Evolutionary conservation across 2,888 invertebrate genomes (phyloP), one percentile per base, ranked within the genome.

Genomic region (Stramonita haemastoma): DNA sequence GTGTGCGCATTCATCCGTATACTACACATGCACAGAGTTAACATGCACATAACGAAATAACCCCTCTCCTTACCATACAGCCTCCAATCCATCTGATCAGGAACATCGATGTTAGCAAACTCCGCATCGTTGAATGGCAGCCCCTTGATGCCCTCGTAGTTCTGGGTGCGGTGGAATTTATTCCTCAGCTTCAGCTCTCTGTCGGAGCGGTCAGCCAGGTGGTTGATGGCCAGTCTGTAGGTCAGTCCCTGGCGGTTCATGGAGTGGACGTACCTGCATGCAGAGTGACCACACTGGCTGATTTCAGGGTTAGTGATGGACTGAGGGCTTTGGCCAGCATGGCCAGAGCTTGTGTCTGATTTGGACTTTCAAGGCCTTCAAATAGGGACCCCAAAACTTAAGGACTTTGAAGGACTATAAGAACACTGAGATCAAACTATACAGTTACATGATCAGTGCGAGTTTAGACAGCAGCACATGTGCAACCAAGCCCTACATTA

Each of bases 1-100:
- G 8, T 46, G 46, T 46, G 46, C 46, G 60, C 60, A 60, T 22
- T 19, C 60, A 60, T 22, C 15, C 60, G 13, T 22, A 77, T 13
- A 77, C 77, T 22, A 26, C 32, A 32, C 77, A 77, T n/a, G 13
- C 32, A 77, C n/a, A 2, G n/a, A 32, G 77, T 26, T 22, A 8
- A 60, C 60, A 34, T 32, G 13, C 84, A 36, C 46, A 56, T 46
- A 84, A 19, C 17, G 46, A 56, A 13, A 22, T 8, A 15, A 26
- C 17, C 6, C 17, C 6, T 11, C 22, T 15, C 22, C 86, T 91
- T 92, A 95, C 96, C 99, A 93, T 97, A 97, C 0, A 99, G 96
- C 93, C 99, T 97, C 99, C 99, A 99, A 96, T 99, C 99, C 93
- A 97, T 97, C 92, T 97, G 97, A 0, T 97, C 97, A 0, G 99